phyloP scores from a whole-genome alignment of 2,797 vertebrate genomes.

The Gymnocypris eckloni region DNA sequence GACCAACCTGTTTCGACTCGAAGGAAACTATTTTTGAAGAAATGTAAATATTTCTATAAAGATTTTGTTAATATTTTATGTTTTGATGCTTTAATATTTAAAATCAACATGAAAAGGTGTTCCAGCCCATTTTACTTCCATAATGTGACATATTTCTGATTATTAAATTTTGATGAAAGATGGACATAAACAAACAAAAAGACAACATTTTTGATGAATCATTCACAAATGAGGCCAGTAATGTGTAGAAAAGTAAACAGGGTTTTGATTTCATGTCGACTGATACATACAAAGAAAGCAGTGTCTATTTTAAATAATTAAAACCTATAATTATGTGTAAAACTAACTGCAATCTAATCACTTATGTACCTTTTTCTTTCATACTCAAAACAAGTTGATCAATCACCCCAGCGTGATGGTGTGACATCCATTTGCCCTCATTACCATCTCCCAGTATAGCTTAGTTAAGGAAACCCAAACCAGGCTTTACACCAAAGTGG shows the following conservation, averaged over 20 bases:
- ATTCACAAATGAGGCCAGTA: neutral
- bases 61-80: neutral
- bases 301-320: neutral
- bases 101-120: neutral
- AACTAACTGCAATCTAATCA: neutral
- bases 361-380: neutral
- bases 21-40: neutral
- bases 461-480: conserved; percentile 22
- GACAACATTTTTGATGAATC: too few species aligned
- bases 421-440: conserved; percentile 1
- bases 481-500: conserved; percentile 24
- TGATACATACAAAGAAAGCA: neutral
- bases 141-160: neutral
- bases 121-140: neutral
- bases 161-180: neutral
- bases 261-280: neutral
- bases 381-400: conserved; percentile 34
- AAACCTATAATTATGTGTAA: neutral
- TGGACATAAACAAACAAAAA: too few species aligned
- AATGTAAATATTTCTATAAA: neutral
- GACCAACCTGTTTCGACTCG: conserved; percentile 21
- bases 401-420: neutral
- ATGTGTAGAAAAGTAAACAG: neutral
- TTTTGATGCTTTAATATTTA: neutral
- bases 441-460: neutral